Percentiles rank a stretch among this genome's conserved stretches.
These are phyloP conservation scores for Lydus trimaculatus DNA, from an alignment of 2,888 invertebrate genomes.

Conservation along the genomic window DNA sequence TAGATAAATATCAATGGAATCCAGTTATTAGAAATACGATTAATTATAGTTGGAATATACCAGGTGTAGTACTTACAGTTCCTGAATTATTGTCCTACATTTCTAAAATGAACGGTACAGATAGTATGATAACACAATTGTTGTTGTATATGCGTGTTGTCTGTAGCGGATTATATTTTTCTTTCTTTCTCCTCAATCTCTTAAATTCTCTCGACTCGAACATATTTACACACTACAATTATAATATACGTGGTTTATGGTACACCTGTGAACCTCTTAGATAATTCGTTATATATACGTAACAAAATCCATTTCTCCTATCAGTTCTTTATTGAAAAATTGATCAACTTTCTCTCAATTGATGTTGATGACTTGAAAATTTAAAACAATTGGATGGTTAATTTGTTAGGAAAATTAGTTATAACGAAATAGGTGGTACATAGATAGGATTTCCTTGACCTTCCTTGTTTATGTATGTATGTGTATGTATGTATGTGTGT, in stretches of 20 bases:
- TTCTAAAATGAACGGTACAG: slow-evolving; percentile 5
- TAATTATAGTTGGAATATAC: neutral
- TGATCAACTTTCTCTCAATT: neutral
- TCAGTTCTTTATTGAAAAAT: too few species aligned
- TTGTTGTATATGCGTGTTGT: neutral
- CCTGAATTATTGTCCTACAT: slow-evolving; percentile 2
- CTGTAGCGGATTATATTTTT: neutral
- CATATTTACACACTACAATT: neutral
- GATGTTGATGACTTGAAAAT: neutral
- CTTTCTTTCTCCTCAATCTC: neutral
- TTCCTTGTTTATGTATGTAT: neutral
- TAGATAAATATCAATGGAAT: neutral
- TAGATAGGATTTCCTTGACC: slow-evolving; percentile 8
- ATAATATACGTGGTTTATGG: neutral
- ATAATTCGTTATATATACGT: too few species aligned
- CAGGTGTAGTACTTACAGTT: neutral
- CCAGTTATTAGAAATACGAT: neutral
- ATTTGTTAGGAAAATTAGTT: neutral
- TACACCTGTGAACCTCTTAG: too few species aligned
- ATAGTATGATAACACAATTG: neutral
- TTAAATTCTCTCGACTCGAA: too few species aligned
- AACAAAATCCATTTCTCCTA: too few species aligned
- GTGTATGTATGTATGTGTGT: too few species aligned
- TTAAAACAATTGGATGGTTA: neutral
- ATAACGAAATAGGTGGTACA: neutral